These are phyloP conservation scores for Callimorpha dominula DNA, from an alignment of 2,888 invertebrate genomes.

Conservation along the genomic window DNA sequence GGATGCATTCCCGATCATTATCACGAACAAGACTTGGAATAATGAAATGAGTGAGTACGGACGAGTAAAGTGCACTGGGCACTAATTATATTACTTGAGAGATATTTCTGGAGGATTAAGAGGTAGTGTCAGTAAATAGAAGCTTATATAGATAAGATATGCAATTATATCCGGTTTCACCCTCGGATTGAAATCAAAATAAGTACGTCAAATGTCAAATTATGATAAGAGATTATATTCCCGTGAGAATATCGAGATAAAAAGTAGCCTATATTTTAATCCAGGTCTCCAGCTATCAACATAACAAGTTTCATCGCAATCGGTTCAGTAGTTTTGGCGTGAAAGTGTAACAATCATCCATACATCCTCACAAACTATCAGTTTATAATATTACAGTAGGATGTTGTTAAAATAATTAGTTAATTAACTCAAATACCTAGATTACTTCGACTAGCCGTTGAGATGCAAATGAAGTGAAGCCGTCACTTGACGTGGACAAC, in stretches of 20 bases:
- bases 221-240: no score
- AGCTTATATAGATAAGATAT: background rate
- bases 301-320: no score
- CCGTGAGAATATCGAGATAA: no score
- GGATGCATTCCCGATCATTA: constrained; percentile 54
- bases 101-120: constrained; percentile 1
- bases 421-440: background rate
- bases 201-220: background rate
- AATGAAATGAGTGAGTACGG: constrained; percentile 24
- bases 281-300: no score
- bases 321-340: no score
- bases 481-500: background rate
- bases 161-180: background rate
- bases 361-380: no score
- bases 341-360: no score
- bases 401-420: background rate
- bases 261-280: no score
- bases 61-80: constrained; percentile 5
- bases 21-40: constrained; percentile 36
- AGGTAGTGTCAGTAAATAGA: constrained; percentile 8
- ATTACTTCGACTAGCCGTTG: background rate
- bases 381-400: no score
- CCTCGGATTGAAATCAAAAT: background rate
- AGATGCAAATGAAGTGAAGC: background rate
- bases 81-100: constrained; percentile 13